A percentile compares a stretch with the other conserved stretches of the same genome.
These are phyloP conservation scores for Drosophila multiciliata DNA, from an alignment of 2,888 invertebrate species.

Conservation along the genomic window DNA sequence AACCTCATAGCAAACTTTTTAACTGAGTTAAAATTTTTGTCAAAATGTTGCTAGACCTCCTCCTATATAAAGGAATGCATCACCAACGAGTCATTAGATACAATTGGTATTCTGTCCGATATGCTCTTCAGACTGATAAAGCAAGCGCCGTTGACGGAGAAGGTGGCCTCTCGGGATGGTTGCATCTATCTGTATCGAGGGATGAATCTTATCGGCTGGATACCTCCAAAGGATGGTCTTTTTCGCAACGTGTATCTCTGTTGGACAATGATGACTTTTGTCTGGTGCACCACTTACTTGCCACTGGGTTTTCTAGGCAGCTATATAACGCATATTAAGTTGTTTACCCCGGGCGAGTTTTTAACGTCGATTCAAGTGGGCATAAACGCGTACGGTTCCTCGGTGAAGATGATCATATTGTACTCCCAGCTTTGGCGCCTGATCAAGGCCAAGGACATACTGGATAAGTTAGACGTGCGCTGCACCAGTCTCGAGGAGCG, in stretches of 20 bases:
- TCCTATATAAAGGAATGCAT: conserved; percentile 46
- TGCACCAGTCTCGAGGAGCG: conserved; percentile 54
- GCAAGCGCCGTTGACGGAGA: conserved; percentile 50
- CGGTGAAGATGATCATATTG: conserved; percentile 61
- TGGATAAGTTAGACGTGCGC: conserved; percentile 67
- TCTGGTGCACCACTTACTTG: conserved; percentile 48
- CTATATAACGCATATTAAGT: conserved; percentile 56
- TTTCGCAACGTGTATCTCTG: conserved; percentile 49
- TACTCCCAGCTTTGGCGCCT: conserved; percentile 59
- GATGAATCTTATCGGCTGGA: conserved; percentile 64
- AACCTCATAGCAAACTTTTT: conserved; percentile 58
- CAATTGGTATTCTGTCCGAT: not conserved
- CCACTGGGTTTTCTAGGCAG: conserved; percentile 64
- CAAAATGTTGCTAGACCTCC: conserved; percentile 11
- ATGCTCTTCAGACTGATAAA: conserved; percentile 63
- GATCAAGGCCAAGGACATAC: conserved; percentile 47
- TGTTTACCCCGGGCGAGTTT: conserved; percentile 67
- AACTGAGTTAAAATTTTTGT: conserved; percentile 46
- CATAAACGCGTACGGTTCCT: conserved; percentile 70
- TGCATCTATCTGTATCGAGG: conserved; percentile 63
- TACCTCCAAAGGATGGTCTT: conserved; percentile 51
- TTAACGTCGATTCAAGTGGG: conserved; percentile 73
- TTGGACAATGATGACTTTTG: conserved; percentile 52
- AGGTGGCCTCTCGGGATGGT: conserved; percentile 48
- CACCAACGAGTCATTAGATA: conserved; percentile 1